These are phyloP conservation scores for Rhamphomyia laevipes DNA, from an alignment of 2,888 invertebrate genomes.

Conservation along the genomic window DNA sequence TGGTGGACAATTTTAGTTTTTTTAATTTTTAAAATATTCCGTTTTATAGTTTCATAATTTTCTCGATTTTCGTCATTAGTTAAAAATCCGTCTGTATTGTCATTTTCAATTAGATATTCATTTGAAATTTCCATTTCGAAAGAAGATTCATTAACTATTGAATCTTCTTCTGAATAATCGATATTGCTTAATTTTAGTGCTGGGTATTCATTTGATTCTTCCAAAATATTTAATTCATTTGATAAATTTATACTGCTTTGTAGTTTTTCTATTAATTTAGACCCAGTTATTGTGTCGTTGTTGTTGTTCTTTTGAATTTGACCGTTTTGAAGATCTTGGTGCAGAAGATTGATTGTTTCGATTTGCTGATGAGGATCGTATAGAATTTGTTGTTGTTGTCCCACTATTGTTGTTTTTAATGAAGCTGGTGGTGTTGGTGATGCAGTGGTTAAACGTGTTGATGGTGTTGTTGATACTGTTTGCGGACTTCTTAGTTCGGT, in stretches of 20 bases:
- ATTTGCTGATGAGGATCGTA: conserved; percentile 13
- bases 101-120: conserved; percentile 35
- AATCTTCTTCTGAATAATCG: conserved; percentile 32
- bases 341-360: conserved; percentile 14
- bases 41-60: no score
- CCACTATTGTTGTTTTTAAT: conserved; percentile 8
- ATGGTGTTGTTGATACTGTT: conserved; percentile 4
- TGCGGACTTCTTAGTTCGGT: conserved; percentile 19
- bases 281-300: conserved; percentile 21
- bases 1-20: background rate
- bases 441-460: conserved; percentile 12
- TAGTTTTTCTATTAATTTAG: conserved; percentile 5
- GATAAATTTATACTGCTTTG: conserved; percentile 25
- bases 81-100: conserved; percentile 19
- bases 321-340: conserved; percentile 12
- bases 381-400: conserved; percentile 18
- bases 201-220: conserved; percentile 40
- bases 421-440: conserved; percentile 8
- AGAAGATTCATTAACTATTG: conserved; percentile 34
- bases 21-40: no score
- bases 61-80: no score
- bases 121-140: conserved; percentile 41
- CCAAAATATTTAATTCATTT: conserved; percentile 19
- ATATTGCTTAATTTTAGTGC: conserved; percentile 32
- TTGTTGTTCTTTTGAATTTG: conserved; percentile 7